phyloP scores from a whole-genome alignment of 2,888 invertebrate species.

The Asteroscopus sphinx region DNA sequence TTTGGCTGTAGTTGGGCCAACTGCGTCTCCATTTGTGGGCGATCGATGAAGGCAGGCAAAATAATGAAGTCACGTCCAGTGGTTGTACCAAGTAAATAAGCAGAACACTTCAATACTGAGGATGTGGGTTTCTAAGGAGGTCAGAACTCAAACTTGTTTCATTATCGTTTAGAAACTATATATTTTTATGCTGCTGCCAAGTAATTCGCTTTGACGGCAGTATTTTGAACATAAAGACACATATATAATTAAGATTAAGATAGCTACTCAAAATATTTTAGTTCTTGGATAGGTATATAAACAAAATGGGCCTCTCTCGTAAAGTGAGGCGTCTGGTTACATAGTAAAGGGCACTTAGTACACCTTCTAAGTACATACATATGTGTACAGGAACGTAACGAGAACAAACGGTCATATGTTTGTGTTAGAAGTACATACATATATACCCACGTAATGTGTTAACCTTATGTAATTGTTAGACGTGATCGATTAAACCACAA shows the following conservation, averaged over 20 bases:
- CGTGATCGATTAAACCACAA: slow-evolving; percentile 66
- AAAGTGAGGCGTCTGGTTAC: neutral
- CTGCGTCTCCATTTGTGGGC: slow-evolving; percentile 17
- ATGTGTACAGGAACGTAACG: slow-evolving; percentile 8
- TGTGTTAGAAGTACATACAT: slow-evolving; percentile 22
- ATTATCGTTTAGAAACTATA: slow-evolving; percentile 4
- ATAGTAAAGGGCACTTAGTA: neutral
- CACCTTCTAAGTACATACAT: neutral
- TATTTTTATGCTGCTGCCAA: neutral
- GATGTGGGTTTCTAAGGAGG: neutral
- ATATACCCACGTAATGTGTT: slow-evolving; percentile 34
- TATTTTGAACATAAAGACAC: neutral
- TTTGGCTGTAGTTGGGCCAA: slow-evolving; percentile 9
- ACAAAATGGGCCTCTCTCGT: neutral
- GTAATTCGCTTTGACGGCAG: neutral
- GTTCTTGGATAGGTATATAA: neutral
- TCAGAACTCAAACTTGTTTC: slow-evolving; percentile 24
- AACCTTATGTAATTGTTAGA: slow-evolving; percentile 51
- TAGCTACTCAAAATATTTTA: neutral
- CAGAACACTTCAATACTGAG: slow-evolving; percentile 17
- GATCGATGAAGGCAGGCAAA: slow-evolving; percentile 33
- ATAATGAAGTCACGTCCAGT: slow-evolving; percentile 52
- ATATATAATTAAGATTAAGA: neutral
- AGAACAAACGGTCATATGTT: slow-evolving; percentile 25
- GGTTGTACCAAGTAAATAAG: slow-evolving; percentile 37